Conservation (phyloP, 2,113 vertebrate species). For the Antechinus flavipes region DNA sequence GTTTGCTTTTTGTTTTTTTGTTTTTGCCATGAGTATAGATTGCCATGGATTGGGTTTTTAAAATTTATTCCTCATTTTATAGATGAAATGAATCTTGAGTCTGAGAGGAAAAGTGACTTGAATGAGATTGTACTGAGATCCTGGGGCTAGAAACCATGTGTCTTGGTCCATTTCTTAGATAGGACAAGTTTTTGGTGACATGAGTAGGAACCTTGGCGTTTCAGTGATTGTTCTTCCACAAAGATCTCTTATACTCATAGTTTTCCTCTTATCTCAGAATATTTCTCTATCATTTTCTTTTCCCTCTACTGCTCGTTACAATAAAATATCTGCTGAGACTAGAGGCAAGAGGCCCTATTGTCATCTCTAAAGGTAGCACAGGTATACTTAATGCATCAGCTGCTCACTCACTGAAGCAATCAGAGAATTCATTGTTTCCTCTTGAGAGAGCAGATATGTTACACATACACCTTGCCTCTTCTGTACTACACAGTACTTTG, state of each 20-base stretch:
- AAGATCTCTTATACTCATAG: background rate
- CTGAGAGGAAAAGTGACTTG: background rate
- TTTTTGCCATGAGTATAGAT: background rate
- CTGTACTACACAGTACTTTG: background rate
- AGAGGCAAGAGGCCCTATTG: background rate
- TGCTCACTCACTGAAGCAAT: background rate
- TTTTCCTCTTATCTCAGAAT: background rate
- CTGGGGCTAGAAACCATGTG: background rate
- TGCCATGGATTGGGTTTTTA: background rate
- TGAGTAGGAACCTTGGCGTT: background rate
- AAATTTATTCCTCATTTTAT: background rate
- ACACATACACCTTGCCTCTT: background rate
- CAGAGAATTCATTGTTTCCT: background rate
- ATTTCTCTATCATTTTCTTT: background rate
- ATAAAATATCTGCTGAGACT: background rate
- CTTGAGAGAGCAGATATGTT: background rate
- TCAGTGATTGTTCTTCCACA: background rate
- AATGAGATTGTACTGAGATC: background rate
- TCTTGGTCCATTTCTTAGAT: background rate
- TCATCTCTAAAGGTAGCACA: background rate
- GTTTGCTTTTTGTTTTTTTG: background rate
- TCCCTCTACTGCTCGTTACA: background rate
- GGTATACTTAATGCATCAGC: background rate
- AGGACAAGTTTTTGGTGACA: background rate
- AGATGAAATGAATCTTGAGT: background rate